These are phyloP conservation scores for Pseudomyrmex cubaensis DNA, from an alignment of 1,140 invertebrate species.

Conservation along the genomic window DNA sequence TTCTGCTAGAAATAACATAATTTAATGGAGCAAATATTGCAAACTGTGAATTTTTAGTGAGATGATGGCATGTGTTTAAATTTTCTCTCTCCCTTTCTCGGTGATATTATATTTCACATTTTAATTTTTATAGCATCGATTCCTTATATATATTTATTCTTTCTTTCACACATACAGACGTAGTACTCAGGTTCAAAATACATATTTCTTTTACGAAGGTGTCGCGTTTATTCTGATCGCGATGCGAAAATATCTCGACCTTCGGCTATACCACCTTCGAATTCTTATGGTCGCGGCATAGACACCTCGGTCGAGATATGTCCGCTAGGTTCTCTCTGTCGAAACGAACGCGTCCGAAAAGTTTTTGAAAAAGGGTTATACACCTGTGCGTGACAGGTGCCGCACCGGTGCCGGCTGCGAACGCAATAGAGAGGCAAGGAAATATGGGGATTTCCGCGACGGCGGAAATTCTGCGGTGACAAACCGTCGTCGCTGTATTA, in stretches of 20 bases:
- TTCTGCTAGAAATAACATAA: no score
- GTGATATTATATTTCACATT: not conserved
- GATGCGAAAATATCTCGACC: not conserved
- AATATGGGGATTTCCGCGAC: slow-evolving; percentile 58
- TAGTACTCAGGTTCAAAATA: not conserved
- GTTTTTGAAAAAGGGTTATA: slow-evolving; percentile 53
- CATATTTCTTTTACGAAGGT: not conserved
- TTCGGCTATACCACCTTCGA: not conserved
- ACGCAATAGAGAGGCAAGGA: slow-evolving; percentile 59
- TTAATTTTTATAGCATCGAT: not conserved
- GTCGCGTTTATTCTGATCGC: not conserved
- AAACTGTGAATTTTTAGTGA: not conserved
- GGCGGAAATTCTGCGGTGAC: slow-evolving; percentile 53
- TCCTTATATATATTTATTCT: slow-evolving; percentile 18
- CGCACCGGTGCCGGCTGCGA: slow-evolving; percentile 16
- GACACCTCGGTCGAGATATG: slow-evolving; percentile 4
- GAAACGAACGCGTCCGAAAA: not conserved
- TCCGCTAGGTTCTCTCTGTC: not conserved
- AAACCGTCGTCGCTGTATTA: slow-evolving; percentile 74
- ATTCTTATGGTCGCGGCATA: not conserved
- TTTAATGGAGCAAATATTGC: not conserved
- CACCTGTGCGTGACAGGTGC: slow-evolving; percentile 51
- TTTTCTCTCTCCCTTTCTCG: not conserved
- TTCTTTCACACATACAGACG: no score
- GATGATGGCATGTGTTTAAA: slow-evolving; percentile 12